Conservation (phyloP, 2,113 vertebrate genomes). For the Oncorhynchus gorbuscha region DNA sequence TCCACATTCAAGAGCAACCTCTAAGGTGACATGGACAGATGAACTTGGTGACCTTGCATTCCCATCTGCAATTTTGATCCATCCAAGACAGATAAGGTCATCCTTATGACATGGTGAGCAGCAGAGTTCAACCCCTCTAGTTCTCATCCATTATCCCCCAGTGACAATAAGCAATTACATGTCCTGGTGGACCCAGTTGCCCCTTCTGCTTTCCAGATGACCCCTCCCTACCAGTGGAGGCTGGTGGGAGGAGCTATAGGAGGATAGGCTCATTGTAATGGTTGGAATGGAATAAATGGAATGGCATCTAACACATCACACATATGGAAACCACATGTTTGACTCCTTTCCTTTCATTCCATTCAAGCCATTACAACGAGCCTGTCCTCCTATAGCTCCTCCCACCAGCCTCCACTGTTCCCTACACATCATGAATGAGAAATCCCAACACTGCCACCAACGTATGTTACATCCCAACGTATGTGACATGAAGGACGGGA, state of each 20-base stretch:
- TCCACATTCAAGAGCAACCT: too few relatives aligned
- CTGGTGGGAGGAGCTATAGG: too few relatives aligned
- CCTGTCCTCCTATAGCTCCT: too few relatives aligned
- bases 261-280: too few relatives aligned
- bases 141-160: constrained; percentile 54
- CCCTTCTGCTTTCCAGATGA: background rate
- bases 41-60: constrained; percentile 63
- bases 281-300: too few relatives aligned
- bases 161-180: constrained; percentile 58
- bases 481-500: background rate
- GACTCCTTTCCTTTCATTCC: too few relatives aligned
- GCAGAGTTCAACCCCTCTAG: constrained; percentile 42
- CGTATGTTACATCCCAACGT: background rate
- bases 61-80: constrained; percentile 62
- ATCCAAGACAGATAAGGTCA: constrained; percentile 46
- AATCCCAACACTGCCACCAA: background rate
- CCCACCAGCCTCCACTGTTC: background rate
- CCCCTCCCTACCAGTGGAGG: background rate
- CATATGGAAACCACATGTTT: too few relatives aligned
- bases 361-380: too few relatives aligned
- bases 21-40: constrained; percentile 28
- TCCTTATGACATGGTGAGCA: constrained; percentile 47
- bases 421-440: background rate
- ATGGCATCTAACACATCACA: too few relatives aligned
- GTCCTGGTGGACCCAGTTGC: constrained; percentile 1